phyloP scores from a whole-genome alignment of 1,140 invertebrate genomes.

The Mamestra configurata region DNA sequence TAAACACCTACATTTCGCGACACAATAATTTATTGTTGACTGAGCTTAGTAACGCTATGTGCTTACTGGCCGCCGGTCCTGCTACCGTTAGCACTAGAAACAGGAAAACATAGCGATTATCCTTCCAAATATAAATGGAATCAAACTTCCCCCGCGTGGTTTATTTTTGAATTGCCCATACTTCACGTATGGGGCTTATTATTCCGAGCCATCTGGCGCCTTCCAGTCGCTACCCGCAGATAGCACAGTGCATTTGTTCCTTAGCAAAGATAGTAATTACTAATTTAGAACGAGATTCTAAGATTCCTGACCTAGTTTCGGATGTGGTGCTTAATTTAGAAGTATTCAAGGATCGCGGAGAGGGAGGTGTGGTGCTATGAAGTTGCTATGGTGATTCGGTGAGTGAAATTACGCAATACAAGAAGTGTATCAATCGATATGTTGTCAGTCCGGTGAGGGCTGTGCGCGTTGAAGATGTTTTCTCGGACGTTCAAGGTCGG shows the following conservation, averaged over 20 bases:
- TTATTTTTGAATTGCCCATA: conserved; percentile 77
- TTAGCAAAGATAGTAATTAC: conserved; percentile 62
- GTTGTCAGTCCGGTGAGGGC: conserved; percentile 42
- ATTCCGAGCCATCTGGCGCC: conserved; percentile 74
- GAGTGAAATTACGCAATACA: conserved; percentile 52
- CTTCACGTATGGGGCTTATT: conserved; percentile 78
- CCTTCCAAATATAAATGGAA: conserved; percentile 76
- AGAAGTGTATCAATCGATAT: conserved; percentile 56
- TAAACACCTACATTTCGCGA: conserved; percentile 46
- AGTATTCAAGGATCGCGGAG: conserved; percentile 62
- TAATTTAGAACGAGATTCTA: conserved; percentile 50
- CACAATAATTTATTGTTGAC: conserved; percentile 35
- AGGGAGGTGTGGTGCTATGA: conserved; percentile 68
- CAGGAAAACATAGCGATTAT: conserved; percentile 70
- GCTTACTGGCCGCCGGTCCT: conserved; percentile 18
- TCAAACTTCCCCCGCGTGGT: conserved; percentile 77
- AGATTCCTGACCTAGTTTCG: conserved; percentile 78
- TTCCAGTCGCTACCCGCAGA: conserved; percentile 63
- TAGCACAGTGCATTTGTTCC: conserved; percentile 53
- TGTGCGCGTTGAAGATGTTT: conserved; percentile 57
- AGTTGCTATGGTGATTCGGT: conserved; percentile 75
- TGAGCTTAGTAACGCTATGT: conserved; percentile 40
- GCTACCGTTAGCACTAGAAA: conserved; percentile 45
- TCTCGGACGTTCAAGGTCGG: conserved; percentile 67
- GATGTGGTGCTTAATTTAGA: conserved; percentile 69